Evolutionary conservation across 1,140 invertebrate genomes (phyloP), one percentile per base, ranked within the genome.

Genomic region (Melitaea cinxia): DNA sequence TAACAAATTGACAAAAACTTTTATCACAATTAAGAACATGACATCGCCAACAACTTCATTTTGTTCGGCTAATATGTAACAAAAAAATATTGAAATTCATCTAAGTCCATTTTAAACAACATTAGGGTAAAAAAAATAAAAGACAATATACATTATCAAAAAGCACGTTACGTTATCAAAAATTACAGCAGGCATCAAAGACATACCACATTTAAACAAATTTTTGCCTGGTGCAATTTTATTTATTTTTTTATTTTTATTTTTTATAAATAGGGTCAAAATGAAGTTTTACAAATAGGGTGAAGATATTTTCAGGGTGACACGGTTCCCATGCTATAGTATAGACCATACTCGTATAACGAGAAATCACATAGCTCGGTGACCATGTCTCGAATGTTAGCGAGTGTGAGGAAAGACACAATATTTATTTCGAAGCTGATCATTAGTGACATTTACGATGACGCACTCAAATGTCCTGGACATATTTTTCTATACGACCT

Each of bases 381-480:
- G 23, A 10, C 54, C 54, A 12, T 24, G 33, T 37, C 53, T 17
- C 0, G 28, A 4, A 33, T 54, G 1, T 9, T 21, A 26, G 24
- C 56, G 21, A 39, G 42, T 54, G 37, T 62, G 59, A 35, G 35
- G 35, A 53, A 54, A 62, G 24, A 54, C 59, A 54, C 50, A n/a
- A 28, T 54, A 55, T 19, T 56, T 23, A n/a, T 54, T 45, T 42
- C 28, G 9, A 54, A 54, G 50, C 59, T 54, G 21, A 47, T 15
- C 15, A 23, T 24, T 52, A 30, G 47, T 52, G 30, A 52, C 15
- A 28, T 58, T 10, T 45, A 58, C 37, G 33, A 58, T 58, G 42
- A 10, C 24, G 26, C 49, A 26, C 56, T 33, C 3, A 47, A 52
- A 30, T 45, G 26, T 28, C 23, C 24, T 58, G 7, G 28, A 49